These are phyloP conservation scores for Machaerirhynchus nigripectus DNA, from an alignment of 2,113 vertebrate species.

Conservation along the genomic window DNA sequence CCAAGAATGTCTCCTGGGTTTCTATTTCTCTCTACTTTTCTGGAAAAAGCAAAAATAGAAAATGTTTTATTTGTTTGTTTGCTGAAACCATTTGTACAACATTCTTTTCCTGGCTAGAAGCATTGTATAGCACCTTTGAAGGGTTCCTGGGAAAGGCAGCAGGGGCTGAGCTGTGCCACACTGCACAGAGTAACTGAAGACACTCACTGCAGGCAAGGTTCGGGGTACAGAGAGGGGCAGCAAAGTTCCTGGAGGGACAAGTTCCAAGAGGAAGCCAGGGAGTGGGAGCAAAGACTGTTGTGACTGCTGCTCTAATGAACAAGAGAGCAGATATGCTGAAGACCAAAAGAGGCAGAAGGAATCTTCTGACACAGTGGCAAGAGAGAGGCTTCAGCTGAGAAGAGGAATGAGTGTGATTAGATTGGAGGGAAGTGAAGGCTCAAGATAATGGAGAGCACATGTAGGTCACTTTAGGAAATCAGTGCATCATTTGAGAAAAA, in stretches of 20 bases:
- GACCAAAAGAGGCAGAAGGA: background rate
- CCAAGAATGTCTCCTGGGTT: background rate
- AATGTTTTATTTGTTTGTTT: background rate
- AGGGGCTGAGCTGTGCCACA: background rate
- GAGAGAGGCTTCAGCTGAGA: background rate
- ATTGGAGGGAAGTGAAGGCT: background rate
- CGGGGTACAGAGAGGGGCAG: background rate
- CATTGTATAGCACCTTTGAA: background rate
- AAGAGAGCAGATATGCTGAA: background rate
- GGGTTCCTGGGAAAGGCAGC: background rate
- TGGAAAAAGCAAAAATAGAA: background rate
- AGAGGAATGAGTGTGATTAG: background rate
- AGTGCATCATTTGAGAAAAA: background rate
- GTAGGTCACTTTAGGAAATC: background rate
- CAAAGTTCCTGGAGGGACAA: background rate
- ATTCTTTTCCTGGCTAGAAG: background rate
- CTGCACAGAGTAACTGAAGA: background rate
- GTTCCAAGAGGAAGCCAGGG: background rate
- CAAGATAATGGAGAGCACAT: background rate
- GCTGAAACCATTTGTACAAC: background rate
- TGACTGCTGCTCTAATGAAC: background rate
- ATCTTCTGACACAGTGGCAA: background rate
- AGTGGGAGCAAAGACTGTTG: background rate
- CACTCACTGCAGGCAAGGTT: fast-evolving
- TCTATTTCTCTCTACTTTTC: background rate